Conservation (phyloP, 2,888 invertebrate species). For the Cecidostiba fungosa region DNA sequence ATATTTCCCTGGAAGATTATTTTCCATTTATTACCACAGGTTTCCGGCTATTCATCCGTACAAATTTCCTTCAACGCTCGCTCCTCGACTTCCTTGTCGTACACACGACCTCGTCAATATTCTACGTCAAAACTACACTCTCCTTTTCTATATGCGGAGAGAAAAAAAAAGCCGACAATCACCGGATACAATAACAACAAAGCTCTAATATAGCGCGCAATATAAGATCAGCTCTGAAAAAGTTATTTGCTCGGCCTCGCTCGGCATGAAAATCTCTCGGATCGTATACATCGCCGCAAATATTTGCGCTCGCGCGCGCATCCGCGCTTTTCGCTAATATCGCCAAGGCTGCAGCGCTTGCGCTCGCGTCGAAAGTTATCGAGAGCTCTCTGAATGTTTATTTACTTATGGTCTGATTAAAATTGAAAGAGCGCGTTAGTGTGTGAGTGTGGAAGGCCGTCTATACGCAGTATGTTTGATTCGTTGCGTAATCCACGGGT, state of each 20-base stretch:
- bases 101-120: neutral
- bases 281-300: conserved; percentile 24
- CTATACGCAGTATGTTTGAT: neutral
- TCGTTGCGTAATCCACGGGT: conserved; percentile 26
- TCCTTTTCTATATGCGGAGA: neutral
- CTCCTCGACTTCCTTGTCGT: neutral
- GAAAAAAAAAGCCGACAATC: neutral
- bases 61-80: neutral
- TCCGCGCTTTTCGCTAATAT: conserved; percentile 10
- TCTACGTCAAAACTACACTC: neutral
- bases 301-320: conserved; percentile 25
- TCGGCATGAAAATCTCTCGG: conserved; percentile 18
- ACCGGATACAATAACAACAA: neutral
- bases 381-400: conserved; percentile 71
- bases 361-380: conserved; percentile 57
- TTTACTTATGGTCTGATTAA: conserved; percentile 73
- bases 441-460: conserved; percentile 58
- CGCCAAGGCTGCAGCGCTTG: conserved; percentile 31
- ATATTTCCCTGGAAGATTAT: too few relatives aligned
- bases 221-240: conserved; percentile 2
- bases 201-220: neutral
- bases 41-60: neutral
- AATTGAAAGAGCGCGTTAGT: conserved; percentile 72
- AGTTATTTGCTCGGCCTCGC: conserved; percentile 12
- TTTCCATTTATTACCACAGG: neutral